phyloP scores from a whole-genome alignment of 2,888 invertebrate species.

The Furcula furcula region DNA sequence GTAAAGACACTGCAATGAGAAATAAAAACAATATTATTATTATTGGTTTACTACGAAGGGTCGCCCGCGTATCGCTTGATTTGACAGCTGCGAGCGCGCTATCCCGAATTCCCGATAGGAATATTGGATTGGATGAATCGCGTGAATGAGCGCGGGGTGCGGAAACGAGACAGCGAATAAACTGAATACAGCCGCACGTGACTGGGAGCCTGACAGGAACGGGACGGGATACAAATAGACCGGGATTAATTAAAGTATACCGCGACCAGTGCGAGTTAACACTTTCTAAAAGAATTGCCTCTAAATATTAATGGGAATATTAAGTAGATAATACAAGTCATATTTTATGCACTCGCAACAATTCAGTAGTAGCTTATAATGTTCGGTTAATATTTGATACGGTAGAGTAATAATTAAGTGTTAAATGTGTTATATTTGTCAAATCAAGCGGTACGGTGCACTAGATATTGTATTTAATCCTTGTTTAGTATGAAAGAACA shows the following conservation, averaged over 20 bases:
- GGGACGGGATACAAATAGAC: conserved; percentile 69
- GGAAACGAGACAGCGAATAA: conserved; percentile 46
- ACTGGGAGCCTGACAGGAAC: conserved; percentile 58
- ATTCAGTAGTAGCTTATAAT: conserved; percentile 32
- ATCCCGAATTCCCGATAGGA: conserved; percentile 77
- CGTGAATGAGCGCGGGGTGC: conserved; percentile 64
- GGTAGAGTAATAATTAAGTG: conserved; percentile 6
- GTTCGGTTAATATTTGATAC: conserved; percentile 16
- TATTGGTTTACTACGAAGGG: conserved; percentile 29
- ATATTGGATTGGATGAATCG: conserved; percentile 65
- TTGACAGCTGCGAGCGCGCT: conserved; percentile 78
- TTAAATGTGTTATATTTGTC: conserved; percentile 29
- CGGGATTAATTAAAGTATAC: conserved; percentile 66
- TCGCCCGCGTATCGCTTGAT: conserved; percentile 62
- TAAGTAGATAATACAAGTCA: conserved; percentile 19
- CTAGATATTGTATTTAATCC: conserved; percentile 21
- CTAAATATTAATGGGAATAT: conserved; percentile 13
- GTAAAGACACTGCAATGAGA: conserved; percentile 76
- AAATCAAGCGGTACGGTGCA: conserved; percentile 56
- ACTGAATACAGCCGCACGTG: conserved; percentile 59
- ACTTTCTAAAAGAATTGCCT: conserved; percentile 36
- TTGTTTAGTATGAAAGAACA: conserved; percentile 36
- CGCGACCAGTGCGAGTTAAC: conserved; percentile 39
- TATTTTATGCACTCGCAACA: conserved; percentile 39
- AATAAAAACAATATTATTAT: conserved; percentile 43